Conservation (phyloP, 1,140 invertebrate genomes). For the Cherax quadricarinatus region DNA sequence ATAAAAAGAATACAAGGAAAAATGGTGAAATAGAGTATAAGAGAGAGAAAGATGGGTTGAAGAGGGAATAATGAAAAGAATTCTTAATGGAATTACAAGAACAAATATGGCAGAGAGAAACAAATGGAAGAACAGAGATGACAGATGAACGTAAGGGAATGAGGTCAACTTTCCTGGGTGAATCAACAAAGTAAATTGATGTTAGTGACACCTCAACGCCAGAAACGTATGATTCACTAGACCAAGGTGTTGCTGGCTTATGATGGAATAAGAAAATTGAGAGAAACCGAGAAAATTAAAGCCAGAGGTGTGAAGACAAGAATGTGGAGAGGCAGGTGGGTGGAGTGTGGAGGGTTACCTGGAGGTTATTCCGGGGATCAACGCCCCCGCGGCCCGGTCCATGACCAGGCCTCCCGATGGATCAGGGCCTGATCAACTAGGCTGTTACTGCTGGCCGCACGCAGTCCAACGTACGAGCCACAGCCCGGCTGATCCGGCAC, state of each 20-base stretch:
- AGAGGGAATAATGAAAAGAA: too few relatives aligned
- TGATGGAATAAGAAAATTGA: not conserved
- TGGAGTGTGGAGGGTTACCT: not conserved
- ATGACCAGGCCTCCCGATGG: too few relatives aligned
- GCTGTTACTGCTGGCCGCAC: too few relatives aligned
- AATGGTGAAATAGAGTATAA: not conserved
- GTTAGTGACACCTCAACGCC: not conserved
- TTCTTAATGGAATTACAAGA: too few relatives aligned
- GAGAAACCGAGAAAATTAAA: not conserved
- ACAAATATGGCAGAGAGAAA: too few relatives aligned
- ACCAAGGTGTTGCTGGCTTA: not conserved
- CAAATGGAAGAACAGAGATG: too few relatives aligned
- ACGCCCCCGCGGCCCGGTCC: too few relatives aligned
- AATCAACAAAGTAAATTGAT: constrained; percentile 20
- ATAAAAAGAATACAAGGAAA: not conserved
- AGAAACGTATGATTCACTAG: not conserved
- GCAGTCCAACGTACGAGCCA: too few relatives aligned
- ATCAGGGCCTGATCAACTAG: too few relatives aligned
- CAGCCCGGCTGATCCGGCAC: too few relatives aligned
- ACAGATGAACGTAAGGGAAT: too few relatives aligned
- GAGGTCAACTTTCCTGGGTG: not conserved
- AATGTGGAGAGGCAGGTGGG: not conserved
- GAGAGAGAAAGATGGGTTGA: not conserved
- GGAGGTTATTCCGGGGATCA: too few relatives aligned
- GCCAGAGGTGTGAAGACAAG: not conserved